Base-by-base conservation (phyloP, 2,888 invertebrate genomes). In the Tuberolachnus salignus region DNA sequence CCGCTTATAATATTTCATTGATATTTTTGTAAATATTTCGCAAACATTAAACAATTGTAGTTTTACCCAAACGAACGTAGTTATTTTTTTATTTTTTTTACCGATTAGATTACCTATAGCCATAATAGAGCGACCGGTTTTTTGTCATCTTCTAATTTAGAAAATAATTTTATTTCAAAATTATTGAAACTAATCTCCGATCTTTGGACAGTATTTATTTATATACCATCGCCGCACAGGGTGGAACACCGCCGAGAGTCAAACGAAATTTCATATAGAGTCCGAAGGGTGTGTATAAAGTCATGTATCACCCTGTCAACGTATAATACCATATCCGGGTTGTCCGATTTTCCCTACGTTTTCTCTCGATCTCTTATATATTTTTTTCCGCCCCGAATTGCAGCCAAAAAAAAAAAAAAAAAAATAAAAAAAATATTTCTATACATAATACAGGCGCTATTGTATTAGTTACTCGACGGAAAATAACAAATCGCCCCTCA, bases 401-500 rank as follows among this genome's bases (percentile, higher is more conserved):
- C 6, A 49, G 75, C 67, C 67, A 75, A 59, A 67, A 75, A 71
- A n/a, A n/a, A n/a, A n/a, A n/a, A 72, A 70, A 70, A 42, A 63
- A 42, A 63, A 63, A 63, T 19, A 19, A 3, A 44, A 61, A 13
- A 70, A 42, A 75, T 57, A 66, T 66, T 57, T 64, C 66, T 49
- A 21, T 67, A 75, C 67, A 75, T 59, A 75, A 75, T 74, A 74
- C 53, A 74, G 63, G 53, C 16, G 64, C n/a, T 55, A 66, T 23
- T 57, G 75, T 67, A 67, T 75, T 75, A 67, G 66, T 66, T 67
- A 75, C 75, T 67, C 59, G 57, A 55, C 44, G 75, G 57, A 67
- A 75, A 75, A 75, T 67, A 75, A 75, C 75, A 67, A 75, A 67
- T 75, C 75, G 66, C 67, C 75, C 67, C 67, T 75, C 75, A 75